Percentiles rank a stretch among this genome's conserved stretches.
phyloP scores from a whole-genome alignment of 2,888 invertebrate species.

The Amphimallon solstitiale region DNA sequence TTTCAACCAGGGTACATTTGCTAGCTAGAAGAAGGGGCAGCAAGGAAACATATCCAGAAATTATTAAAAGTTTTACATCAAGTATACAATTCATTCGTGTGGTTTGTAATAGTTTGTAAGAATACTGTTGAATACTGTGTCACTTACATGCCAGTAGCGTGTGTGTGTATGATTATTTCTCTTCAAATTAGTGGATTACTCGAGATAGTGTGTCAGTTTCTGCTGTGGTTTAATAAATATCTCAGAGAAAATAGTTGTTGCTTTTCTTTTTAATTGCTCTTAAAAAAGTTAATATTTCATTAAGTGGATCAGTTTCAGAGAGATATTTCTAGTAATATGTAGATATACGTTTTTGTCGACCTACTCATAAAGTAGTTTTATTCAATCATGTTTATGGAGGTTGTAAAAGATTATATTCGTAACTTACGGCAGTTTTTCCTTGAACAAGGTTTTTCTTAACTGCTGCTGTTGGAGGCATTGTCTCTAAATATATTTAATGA shows the following conservation, averaged over 20 bases:
- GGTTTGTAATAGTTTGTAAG: neutral
- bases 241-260: neutral
- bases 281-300: neutral
- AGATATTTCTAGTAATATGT: neutral
- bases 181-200: neutral
- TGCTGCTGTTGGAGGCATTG: conserved; percentile 48
- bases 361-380: conserved; percentile 27
- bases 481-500: conserved; percentile 29
- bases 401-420: neutral
- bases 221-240: neutral
- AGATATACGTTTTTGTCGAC: conserved; percentile 10
- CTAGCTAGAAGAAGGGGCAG: conserved; percentile 37
- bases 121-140: neutral
- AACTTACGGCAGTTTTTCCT: conserved; percentile 41
- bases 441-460: conserved; percentile 42
- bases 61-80: conserved; percentile 24
- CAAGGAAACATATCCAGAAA: conserved; percentile 27
- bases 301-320: neutral
- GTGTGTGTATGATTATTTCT: conserved; percentile 1
- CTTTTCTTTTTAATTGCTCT: neutral
- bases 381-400: neutral
- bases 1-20: conserved; percentile 39
- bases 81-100: conserved; percentile 8
- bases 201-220: conserved; percentile 3
- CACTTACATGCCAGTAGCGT: conserved; percentile 12